Evolutionary conservation across 2,797 vertebrate species (phyloP).

Genomic region (Neosilurus mollespiculum): DNA sequence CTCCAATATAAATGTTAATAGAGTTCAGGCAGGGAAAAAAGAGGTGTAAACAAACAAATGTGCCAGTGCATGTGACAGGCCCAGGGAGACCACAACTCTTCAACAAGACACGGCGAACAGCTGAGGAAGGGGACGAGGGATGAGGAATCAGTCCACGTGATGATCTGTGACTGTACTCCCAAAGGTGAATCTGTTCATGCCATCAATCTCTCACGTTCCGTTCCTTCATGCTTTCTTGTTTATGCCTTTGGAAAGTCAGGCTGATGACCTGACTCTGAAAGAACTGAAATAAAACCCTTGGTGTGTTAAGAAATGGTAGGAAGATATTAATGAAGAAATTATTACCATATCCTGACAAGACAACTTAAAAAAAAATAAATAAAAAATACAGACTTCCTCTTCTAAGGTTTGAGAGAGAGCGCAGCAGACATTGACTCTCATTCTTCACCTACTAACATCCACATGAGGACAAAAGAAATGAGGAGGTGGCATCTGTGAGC

Average conservation of each 20-base stretch:
- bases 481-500: not conserved
- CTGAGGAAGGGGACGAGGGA: slow-evolving; percentile 19
- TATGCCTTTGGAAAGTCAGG: not conserved
- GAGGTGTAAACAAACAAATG: slow-evolving; percentile 78
- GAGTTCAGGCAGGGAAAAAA: slow-evolving; percentile 76
- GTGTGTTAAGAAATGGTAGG: too few relatives aligned
- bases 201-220: not conserved
- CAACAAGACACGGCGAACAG: slow-evolving; percentile 3
- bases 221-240: not conserved
- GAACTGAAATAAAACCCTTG: not conserved
- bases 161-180: slow-evolving; percentile 5
- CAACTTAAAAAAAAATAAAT: slow-evolving; percentile 15
- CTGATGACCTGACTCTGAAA: not conserved
- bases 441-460: slow-evolving; percentile 28
- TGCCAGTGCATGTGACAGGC: slow-evolving; percentile 67
- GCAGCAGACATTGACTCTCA: not conserved
- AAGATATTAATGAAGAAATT: not conserved
- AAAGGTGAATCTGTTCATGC: not conserved
- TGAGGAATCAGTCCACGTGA: slow-evolving; percentile 1
- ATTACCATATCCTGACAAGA: not conserved
- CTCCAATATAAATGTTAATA: slow-evolving; percentile 84
- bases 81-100: slow-evolving; percentile 30
- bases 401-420: not conserved
- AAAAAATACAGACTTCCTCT: too few relatives aligned
- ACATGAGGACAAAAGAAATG: slow-evolving; percentile 21